These are phyloP conservation scores for Platycheirus rosarum DNA, from an alignment of 2,888 invertebrate genomes.

Conservation along the genomic window DNA sequence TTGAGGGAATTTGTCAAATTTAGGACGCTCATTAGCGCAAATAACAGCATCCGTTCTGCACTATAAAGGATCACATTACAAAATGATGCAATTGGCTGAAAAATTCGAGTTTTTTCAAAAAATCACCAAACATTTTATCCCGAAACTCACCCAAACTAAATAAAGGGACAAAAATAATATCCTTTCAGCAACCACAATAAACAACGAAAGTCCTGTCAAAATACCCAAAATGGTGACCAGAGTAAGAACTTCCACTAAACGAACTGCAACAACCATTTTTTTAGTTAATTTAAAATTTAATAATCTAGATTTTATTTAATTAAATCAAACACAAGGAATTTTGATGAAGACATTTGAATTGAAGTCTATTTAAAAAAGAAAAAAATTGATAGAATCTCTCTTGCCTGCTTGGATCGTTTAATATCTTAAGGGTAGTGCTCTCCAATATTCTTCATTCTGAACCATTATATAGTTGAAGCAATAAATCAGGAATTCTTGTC, in stretches of 20 bases:
- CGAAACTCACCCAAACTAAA: constrained; percentile 59
- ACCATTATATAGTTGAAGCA: background rate
- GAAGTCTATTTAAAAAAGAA: background rate
- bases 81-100: constrained; percentile 52
- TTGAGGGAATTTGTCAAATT: constrained; percentile 40
- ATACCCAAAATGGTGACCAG: constrained; percentile 65
- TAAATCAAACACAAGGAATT: constrained; percentile 19
- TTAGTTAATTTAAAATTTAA: constrained; percentile 21
- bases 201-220: constrained; percentile 66
- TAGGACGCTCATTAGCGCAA: constrained; percentile 47
- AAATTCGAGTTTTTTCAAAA: background rate
- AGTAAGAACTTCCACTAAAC: constrained; percentile 71
- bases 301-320: background rate
- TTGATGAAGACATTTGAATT: constrained; percentile 14
- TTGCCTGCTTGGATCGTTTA: constrained; percentile 17
- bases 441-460: background rate
- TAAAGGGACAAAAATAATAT: constrained; percentile 31
- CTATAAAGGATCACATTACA: constrained; percentile 28
- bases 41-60: constrained; percentile 49
- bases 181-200: constrained; percentile 59
- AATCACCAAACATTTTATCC: background rate
- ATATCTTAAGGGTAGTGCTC: constrained; percentile 2
- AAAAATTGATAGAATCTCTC: background rate
- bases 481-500: background rate
- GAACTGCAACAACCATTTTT: constrained; percentile 74